These are phyloP conservation scores for Sebastiscus albofasciatus DNA, from an alignment of 2,797 vertebrate species.

Conservation along the genomic window DNA sequence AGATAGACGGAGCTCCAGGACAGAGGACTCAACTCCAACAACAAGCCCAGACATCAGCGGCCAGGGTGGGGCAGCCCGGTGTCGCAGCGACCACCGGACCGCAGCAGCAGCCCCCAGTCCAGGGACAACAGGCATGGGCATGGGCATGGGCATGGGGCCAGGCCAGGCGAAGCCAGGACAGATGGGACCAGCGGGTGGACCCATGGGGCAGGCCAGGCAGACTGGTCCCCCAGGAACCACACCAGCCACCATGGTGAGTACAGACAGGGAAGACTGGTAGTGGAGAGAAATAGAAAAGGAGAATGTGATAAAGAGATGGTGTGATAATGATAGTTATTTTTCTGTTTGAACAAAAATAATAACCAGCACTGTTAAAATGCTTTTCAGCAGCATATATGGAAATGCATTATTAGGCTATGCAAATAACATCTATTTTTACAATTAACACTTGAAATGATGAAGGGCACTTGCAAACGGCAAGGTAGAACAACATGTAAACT, in stretches of 20 bases:
- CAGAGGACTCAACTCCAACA: constrained; percentile 85
- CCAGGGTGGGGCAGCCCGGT: constrained; percentile 76
- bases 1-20: constrained; percentile 71
- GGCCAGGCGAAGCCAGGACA: constrained; percentile 80
- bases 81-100: constrained; percentile 45
- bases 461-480: no score
- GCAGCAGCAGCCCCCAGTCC: constrained; percentile 74
- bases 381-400: neutral
- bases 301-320: neutral
- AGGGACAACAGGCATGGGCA: constrained; percentile 72
- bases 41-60: constrained; percentile 78
- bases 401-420: neutral
- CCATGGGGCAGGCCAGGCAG: constrained; percentile 76
- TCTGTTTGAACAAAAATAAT: neutral
- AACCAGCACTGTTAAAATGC: neutral
- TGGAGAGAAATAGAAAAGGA: neutral
- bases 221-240: constrained; percentile 72
- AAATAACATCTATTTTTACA: neutral
- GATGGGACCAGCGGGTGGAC: constrained; percentile 70
- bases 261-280: neutral
- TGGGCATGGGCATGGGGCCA: constrained; percentile 69
- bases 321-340: neutral
- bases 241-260: constrained; percentile 69
- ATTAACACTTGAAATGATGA: no score
- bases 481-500: no score